Evolutionary conservation across 1,140 invertebrate genomes (phyloP).

Genomic region (Plodia interpunctella): DNA sequence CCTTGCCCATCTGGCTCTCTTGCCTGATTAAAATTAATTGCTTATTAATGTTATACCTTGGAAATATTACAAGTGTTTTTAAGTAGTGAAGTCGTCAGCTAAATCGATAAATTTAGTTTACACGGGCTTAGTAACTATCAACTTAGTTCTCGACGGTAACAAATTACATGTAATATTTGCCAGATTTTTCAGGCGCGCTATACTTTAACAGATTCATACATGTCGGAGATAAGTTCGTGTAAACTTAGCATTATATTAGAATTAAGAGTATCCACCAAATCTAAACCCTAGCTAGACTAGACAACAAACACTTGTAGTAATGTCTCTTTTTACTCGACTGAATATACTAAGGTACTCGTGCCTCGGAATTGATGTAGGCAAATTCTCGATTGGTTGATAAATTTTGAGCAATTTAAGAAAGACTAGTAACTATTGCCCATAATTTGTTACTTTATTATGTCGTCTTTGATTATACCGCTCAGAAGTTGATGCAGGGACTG

Average conservation of each 20-base stretch:
- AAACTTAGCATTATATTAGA: not conserved
- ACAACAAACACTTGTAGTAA: not conserved
- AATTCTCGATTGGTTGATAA: not conserved
- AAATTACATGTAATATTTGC: too few species aligned
- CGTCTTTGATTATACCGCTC: not conserved
- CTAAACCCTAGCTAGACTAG: too few species aligned
- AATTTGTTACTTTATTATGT: not conserved
- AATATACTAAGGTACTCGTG: slow-evolving; percentile 9
- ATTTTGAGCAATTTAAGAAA: too few species aligned
- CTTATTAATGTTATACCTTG: too few species aligned
- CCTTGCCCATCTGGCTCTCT: not conserved
- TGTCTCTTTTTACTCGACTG: slow-evolving; percentile 6
- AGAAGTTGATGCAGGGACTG: not conserved
- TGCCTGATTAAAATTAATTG: too few species aligned
- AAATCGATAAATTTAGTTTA: not conserved
- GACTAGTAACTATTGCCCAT: too few species aligned
- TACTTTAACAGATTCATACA: too few species aligned
- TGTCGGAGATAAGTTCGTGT: too few species aligned
- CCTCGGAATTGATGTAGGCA: slow-evolving; percentile 13
- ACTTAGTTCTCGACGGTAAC: not conserved
- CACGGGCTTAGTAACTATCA: not conserved
- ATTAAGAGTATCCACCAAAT: too few species aligned
- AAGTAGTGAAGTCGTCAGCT: too few species aligned
- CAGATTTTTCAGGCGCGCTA: not conserved
- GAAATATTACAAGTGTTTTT: too few species aligned